phyloP scores from a whole-genome alignment of 2,797 vertebrate genomes.

The Sebastes matsubarae region DNA sequence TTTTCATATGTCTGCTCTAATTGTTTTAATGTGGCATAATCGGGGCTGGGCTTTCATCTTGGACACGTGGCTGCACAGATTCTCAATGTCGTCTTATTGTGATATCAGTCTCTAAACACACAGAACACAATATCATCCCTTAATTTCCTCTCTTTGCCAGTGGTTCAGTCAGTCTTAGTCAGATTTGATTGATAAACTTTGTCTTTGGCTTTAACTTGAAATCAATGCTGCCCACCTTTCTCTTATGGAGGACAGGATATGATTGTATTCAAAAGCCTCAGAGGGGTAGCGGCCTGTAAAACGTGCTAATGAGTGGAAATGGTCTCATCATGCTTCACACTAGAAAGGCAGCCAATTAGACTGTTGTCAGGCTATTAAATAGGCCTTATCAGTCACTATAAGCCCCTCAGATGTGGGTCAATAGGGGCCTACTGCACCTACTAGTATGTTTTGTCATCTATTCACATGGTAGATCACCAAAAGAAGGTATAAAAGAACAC shows the following conservation, averaged over 20 bases:
- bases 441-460: too few relatives aligned
- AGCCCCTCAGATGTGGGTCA: too few relatives aligned
- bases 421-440: too few relatives aligned
- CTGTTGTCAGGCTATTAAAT: too few relatives aligned
- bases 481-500: too few relatives aligned
- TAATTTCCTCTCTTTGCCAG: not conserved
- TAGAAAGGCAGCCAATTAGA: not conserved
- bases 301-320: slow-evolving; percentile 14
- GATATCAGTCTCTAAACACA: not conserved
- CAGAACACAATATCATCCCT: not conserved
- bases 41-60: slow-evolving; percentile 43
- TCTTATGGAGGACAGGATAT: not conserved
- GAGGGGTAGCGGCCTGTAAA: not conserved
- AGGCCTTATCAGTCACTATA: too few relatives aligned
- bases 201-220: not conserved
- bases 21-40: slow-evolving; percentile 50
- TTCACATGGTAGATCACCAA: too few relatives aligned
- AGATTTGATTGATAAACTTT: not conserved
- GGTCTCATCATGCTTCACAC: not conserved
- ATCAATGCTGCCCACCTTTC: slow-evolving; percentile 1
- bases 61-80: not conserved
- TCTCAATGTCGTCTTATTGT: not conserved
- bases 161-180: not conserved
- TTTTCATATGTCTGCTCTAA: slow-evolving; percentile 30
- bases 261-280: slow-evolving; percentile 2